Evolutionary conservation across 2,888 invertebrate genomes (phyloP), one percentile per base, ranked within the genome.

Genomic region (Patella caerulea): DNA sequence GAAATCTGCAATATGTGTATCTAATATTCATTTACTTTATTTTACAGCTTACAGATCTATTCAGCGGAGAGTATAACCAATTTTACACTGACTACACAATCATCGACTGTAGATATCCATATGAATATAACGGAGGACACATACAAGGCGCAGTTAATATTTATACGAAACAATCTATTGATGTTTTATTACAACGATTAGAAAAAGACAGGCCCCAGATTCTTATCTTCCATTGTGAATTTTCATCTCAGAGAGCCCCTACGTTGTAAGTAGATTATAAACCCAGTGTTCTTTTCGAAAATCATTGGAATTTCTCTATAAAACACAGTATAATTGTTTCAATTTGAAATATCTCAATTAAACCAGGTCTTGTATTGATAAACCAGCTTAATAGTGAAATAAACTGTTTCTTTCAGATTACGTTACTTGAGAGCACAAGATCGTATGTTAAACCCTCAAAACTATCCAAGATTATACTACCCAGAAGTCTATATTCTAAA

Each of bases 191-290:
- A 65, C 65, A 65, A 19, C 45, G 45, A 45, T 45, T 9, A 45
- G n/a, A 19, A 65, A 77, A 83, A 3, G 82, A 79, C 77, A 91
- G 92, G 82, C 93, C 96, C 74, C 93, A 94, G 82, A 95, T 98
- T 72, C 93, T 99, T 71, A 95, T 99, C 72, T 98, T 99, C 92
- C 99, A 99, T 92, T 99, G 99, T 92, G 99, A 99, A 92, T 99
- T 98, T 93, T 98, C 98, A 0, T 95, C 97, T 78, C 97, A 98
- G 92, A 94, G 99, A 77, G 29, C 1, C 29, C 29, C 29, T 29
- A 96, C 95, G 86, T 93, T 99, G 95, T 97, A 93, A 95, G 95
- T 94, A 19, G 7, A 12, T n/a, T 45, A 73, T 73, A 52, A 7
- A 17, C 11, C 29, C 5, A 0, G 53, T 7, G 14, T 5, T 19